These are phyloP conservation scores for Gnatocerus cornutus DNA, from an alignment of 2,888 invertebrate genomes.

Conservation along the genomic window DNA sequence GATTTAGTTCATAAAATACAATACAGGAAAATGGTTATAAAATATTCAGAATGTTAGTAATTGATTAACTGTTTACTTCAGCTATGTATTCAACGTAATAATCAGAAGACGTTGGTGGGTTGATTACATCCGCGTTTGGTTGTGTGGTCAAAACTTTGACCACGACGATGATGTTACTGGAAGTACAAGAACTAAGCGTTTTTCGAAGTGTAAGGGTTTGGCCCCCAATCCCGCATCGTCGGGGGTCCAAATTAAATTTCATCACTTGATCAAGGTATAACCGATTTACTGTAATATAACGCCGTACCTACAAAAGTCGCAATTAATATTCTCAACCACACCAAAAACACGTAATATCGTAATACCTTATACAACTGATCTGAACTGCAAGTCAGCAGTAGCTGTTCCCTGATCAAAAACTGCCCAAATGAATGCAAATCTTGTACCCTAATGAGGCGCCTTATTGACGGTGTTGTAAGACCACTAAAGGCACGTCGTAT, in stretches of 20 bases:
- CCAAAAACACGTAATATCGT: not conserved
- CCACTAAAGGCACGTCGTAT: not conserved
- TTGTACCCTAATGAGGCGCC: slow-evolving; percentile 49
- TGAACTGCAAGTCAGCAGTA: slow-evolving; percentile 31
- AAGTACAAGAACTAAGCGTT: not conserved
- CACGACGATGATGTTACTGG: slow-evolving; percentile 51
- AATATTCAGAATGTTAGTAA: not conserved
- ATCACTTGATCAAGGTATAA: slow-evolving; percentile 47
- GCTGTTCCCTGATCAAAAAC: slow-evolving; percentile 56
- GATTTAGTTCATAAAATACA: too few species aligned
- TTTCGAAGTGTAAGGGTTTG: not conserved
- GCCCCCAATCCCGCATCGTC: slow-evolving; percentile 51
- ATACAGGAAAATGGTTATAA: too few species aligned
- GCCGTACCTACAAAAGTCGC: slow-evolving; percentile 52
- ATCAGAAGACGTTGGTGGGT: slow-evolving; percentile 53
- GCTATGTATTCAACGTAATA: slow-evolving; percentile 58
- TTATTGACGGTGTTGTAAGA: not conserved
- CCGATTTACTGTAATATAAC: slow-evolving; percentile 52
- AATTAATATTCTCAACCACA: not conserved
- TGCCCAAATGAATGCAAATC: slow-evolving; percentile 57
- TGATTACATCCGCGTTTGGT: slow-evolving; percentile 37
- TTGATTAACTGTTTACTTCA: not conserved
- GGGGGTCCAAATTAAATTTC: slow-evolving; percentile 56
- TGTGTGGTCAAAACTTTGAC: slow-evolving; percentile 54
- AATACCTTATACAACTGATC: slow-evolving; percentile 54